A percentile compares a stretch with the other conserved stretches of the same genome.
These are phyloP conservation scores for Dasypogon diadema DNA, from an alignment of 2,888 invertebrate species.

Conservation along the genomic window DNA sequence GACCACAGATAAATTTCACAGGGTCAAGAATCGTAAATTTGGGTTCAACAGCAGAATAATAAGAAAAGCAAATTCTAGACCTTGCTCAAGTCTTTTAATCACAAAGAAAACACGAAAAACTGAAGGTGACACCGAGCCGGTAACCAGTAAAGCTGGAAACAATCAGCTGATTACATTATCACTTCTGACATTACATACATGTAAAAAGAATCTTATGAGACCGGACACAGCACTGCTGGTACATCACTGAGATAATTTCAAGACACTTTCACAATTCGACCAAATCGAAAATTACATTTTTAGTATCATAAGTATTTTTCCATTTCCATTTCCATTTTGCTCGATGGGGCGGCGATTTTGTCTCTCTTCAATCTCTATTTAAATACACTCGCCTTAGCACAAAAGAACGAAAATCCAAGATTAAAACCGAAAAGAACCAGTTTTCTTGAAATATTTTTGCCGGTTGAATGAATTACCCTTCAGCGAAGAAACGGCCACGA, in stretches of 20 bases:
- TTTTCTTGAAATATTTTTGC: conserved; percentile 47
- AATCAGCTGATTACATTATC: conserved; percentile 41
- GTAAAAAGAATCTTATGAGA: not conserved
- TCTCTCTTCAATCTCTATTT: conserved; percentile 11
- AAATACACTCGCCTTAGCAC: conserved; percentile 19
- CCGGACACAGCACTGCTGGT: not conserved
- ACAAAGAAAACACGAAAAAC: not conserved
- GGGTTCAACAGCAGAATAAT: too few species aligned
- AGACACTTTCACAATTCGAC: conserved; percentile 2
- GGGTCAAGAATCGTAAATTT: too few species aligned
- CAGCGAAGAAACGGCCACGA: conserved; percentile 19
- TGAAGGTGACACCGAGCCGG: conserved; percentile 31
- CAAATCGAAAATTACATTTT: not conserved
- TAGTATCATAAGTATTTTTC: not conserved
- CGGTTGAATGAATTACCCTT: conserved; percentile 50
- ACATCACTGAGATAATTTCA: not conserved
- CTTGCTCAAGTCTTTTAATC: too few species aligned
- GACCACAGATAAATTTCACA: too few species aligned
- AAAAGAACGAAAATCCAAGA: conserved; percentile 19
- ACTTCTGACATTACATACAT: not conserved
- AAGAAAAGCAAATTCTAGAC: too few species aligned
- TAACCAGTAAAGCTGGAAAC: not conserved
- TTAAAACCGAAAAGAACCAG: conserved; percentile 24
- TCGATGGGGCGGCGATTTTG: not conserved
- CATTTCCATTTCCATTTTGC: not conserved